A percentile compares a stretch with the other conserved stretches of the same genome.
phyloP scores from a whole-genome alignment of 2,888 invertebrate species.

The Acronicta leporina region DNA sequence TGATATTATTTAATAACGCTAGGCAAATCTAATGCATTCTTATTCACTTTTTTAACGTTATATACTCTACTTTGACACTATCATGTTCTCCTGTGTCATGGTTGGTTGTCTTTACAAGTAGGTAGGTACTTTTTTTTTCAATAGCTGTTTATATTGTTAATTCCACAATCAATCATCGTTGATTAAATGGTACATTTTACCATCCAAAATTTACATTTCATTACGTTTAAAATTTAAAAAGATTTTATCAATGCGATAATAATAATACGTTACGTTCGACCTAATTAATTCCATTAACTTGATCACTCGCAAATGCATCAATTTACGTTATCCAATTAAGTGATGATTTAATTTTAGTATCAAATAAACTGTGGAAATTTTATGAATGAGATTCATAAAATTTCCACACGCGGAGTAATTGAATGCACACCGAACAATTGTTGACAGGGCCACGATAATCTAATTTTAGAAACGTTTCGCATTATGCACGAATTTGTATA shows the following conservation, averaged over 20 bases:
- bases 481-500: too few relatives aligned
- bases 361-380: slow-evolving; percentile 56
- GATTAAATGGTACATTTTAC: slow-evolving; percentile 4
- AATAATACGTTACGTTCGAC: slow-evolving; percentile 35
- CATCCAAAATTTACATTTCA: not conserved
- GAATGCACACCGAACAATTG: slow-evolving; percentile 20
- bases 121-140: too few relatives aligned
- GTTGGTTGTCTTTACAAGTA: too few relatives aligned
- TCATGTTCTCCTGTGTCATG: too few relatives aligned
- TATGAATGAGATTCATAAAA: slow-evolving; percentile 24
- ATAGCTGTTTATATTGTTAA: too few relatives aligned
- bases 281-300: slow-evolving; percentile 71
- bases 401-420: slow-evolving; percentile 37
- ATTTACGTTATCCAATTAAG: slow-evolving; percentile 67
- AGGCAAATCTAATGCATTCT: too few relatives aligned
- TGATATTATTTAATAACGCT: too few relatives aligned
- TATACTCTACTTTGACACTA: too few relatives aligned
- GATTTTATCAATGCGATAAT: slow-evolving; percentile 35
- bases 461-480: slow-evolving; percentile 6
- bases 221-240: slow-evolving; percentile 42
- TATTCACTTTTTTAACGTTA: too few relatives aligned
- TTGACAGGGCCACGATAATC: slow-evolving; percentile 12
- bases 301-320: slow-evolving; percentile 67
- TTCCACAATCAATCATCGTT: not conserved
- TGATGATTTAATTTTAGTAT: slow-evolving; percentile 68